Evolutionary conservation across 2,888 invertebrate genomes (phyloP).

Genomic region (Rosalia funebris): DNA sequence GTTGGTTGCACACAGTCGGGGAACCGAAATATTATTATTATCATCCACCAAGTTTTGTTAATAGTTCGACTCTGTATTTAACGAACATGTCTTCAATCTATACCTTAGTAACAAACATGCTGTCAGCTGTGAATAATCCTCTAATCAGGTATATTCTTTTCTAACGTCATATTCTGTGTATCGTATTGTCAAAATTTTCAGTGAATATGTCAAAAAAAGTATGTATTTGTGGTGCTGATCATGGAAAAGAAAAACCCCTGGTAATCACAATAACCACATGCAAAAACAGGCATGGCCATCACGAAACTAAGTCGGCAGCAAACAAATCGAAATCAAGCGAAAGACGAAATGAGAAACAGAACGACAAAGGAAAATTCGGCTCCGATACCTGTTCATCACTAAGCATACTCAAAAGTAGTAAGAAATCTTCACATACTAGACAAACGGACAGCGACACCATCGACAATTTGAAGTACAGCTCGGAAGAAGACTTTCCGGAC

Average conservation of each 20-base stretch:
- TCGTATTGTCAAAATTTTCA: slow-evolving; percentile 29
- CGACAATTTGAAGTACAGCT: neutral
- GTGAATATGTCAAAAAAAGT: slow-evolving; percentile 34
- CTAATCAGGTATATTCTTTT: too few relatives aligned
- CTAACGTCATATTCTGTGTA: too few relatives aligned
- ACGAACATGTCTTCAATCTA: too few relatives aligned
- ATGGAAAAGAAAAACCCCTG: slow-evolving; percentile 32
- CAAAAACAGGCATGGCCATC: slow-evolving; percentile 26
- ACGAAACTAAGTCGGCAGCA: too few relatives aligned
- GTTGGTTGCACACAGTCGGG: too few relatives aligned
- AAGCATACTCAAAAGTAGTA: neutral
- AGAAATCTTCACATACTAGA: neutral
- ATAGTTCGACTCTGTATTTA: too few relatives aligned
- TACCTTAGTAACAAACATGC: too few relatives aligned
- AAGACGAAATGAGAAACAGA: neutral
- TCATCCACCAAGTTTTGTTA: too few relatives aligned
- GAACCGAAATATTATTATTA: too few relatives aligned
- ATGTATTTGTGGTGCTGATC: slow-evolving; percentile 28
- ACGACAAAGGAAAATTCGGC: neutral
- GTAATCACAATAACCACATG: slow-evolving; percentile 39
- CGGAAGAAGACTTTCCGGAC: neutral
- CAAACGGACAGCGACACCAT: neutral
- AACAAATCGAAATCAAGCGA: neutral
- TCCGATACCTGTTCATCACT: neutral
- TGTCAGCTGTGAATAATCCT: too few relatives aligned